Conservation (phyloP, 2,888 invertebrate species). For the Morinoia aosen region DNA sequence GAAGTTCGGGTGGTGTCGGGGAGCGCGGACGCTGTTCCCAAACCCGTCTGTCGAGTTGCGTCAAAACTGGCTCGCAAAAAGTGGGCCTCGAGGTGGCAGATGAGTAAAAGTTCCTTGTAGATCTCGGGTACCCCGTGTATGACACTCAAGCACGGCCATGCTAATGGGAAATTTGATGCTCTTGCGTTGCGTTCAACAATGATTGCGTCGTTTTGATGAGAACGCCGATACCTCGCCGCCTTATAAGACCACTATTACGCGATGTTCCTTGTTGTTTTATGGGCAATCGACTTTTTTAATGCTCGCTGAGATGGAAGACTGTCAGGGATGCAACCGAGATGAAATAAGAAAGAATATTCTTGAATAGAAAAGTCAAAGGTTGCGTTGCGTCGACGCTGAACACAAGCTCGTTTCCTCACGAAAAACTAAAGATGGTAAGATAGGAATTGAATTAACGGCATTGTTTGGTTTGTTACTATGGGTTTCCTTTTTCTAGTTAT, state of each 20-base stretch:
- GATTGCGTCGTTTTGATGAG: neutral
- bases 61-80: constrained; percentile 24
- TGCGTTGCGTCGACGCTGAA: neutral
- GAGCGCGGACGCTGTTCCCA: neutral
- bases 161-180: neutral
- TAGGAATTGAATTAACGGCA: neutral
- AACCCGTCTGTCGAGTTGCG: constrained; percentile 22
- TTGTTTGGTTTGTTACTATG: neutral
- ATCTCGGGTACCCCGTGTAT: neutral
- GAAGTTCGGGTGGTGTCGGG: neutral
- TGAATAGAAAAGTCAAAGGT: constrained; percentile 15
- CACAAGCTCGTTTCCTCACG: neutral
- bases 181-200: neutral
- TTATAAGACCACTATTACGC: neutral
- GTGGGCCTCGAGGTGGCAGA: constrained; percentile 33
- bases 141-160: neutral
- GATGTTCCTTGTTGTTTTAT: neutral
- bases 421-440: neutral
- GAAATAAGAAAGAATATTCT: neutral
- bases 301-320: neutral
- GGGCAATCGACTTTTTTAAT: neutral
- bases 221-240: neutral
- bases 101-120: constrained; percentile 32
- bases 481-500: neutral
- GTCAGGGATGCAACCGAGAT: neutral